Conservation (phyloP, 2,888 invertebrate genomes). For the Eledona agricola region DNA sequence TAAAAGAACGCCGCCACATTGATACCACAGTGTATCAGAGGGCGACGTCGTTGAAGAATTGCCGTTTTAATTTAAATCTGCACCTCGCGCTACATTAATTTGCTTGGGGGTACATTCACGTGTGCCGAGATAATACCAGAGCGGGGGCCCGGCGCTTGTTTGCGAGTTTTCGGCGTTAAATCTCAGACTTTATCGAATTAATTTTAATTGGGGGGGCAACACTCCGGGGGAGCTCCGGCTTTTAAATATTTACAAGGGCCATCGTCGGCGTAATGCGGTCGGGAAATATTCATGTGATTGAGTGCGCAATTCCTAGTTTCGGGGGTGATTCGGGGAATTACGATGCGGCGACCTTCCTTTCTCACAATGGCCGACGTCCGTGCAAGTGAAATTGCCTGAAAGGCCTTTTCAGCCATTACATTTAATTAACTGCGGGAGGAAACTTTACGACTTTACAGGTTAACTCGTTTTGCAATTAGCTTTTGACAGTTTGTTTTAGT, state of each 20-base stretch:
- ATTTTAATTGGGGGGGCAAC: slow-evolving; percentile 4
- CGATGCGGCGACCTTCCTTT: slow-evolving; percentile 34
- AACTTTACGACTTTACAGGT: slow-evolving; percentile 52
- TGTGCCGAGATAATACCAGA: slow-evolving; percentile 16
- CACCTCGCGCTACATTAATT: slow-evolving; percentile 28
- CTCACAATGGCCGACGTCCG: slow-evolving; percentile 33
- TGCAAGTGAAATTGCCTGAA: slow-evolving; percentile 53
- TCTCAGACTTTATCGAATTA: slow-evolving; percentile 7
- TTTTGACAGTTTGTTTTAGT: slow-evolving; percentile 49
- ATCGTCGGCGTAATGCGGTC: slow-evolving; percentile 41
- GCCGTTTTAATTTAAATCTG: slow-evolving; percentile 28
- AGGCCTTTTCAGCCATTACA: slow-evolving; percentile 54
- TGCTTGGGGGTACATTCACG: slow-evolving; percentile 20
- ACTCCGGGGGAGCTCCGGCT: background rate
- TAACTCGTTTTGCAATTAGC: slow-evolving; percentile 50
- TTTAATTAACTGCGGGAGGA: slow-evolving; percentile 54
- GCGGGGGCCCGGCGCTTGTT: slow-evolving; percentile 7
- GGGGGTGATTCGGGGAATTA: slow-evolving; percentile 30
- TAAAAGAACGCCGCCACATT: slow-evolving; percentile 33
- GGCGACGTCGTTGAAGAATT: slow-evolving; percentile 29
- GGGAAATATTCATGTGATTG: slow-evolving; percentile 36
- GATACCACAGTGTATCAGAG: slow-evolving; percentile 33
- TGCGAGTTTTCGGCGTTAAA: slow-evolving; percentile 1
- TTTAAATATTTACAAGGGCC: slow-evolving; percentile 45
- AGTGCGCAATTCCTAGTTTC: slow-evolving; percentile 34